Evolutionary conservation across 1,140 invertebrate species (phyloP).

Genomic region (Dreissena rostriformis): DNA sequence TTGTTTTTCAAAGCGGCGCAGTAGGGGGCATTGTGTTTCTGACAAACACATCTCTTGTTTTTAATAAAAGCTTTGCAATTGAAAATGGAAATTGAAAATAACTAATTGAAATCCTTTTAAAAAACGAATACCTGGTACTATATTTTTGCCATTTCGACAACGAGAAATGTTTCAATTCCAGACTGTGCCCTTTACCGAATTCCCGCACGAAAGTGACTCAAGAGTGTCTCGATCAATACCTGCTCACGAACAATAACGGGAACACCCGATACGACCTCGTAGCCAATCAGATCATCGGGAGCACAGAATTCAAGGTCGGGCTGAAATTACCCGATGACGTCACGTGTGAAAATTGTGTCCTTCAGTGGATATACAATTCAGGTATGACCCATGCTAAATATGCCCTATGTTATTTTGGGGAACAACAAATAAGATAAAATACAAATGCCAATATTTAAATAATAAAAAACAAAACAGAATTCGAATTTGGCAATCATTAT

Average conservation of each 20-base stretch:
- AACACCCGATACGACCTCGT: background rate
- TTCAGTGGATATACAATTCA: constrained; percentile 64
- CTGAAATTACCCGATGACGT: constrained; percentile 56
- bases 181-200: constrained; percentile 20
- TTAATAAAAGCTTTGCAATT: background rate
- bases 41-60: too few relatives aligned
- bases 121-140: too few relatives aligned
- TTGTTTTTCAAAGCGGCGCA: too few relatives aligned
- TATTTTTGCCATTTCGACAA: too few relatives aligned
- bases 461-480: too few relatives aligned
- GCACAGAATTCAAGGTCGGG: background rate
- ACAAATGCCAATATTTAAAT: too few relatives aligned
- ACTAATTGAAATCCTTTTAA: background rate
- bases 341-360: constrained; percentile 59
- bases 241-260: background rate
- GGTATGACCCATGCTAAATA: constrained; percentile 33
- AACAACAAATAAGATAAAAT: too few relatives aligned
- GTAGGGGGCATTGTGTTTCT: too few relatives aligned
- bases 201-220: background rate
- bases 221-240: constrained; percentile 21
- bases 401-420: too few relatives aligned
- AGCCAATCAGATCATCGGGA: background rate
- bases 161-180: background rate
- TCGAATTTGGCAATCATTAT: too few relatives aligned
- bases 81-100: too few relatives aligned